Base-by-base conservation (phyloP, 35 echinoderm and acorn worm species). In the Ophioderma brevispina region DNA sequence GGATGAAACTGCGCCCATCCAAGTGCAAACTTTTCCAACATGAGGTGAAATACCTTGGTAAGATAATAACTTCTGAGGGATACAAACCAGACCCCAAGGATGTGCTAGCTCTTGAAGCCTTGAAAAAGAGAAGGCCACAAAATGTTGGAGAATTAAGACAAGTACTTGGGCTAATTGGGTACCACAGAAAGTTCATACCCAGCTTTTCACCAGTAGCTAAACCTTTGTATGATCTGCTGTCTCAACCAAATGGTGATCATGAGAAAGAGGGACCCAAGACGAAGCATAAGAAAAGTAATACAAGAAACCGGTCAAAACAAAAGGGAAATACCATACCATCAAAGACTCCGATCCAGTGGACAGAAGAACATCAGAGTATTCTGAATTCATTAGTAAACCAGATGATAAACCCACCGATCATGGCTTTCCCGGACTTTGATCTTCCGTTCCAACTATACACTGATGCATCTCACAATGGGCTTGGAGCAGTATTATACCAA, bases 1-100 rank as follows among this genome's bases (percentile, higher is more conserved):
- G 84, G 80, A n/a, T n/a, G n/a, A n/a, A 93, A 40, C 64, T 93
- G 0, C 79, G 82, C 32, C 91, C 91, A 76, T 38, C 31, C 10
- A 93, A 93, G 0, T 93, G 85, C 38, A 87, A 81, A 33, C 39
- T 93, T 1, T 89, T 93, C 86, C 79, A 93, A 38, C 25, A 77
- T 36, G 76, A 93, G 64, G 78, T 34, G 31, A 39, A 50, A 28
- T 89, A 89, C 87, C 31, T 89, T n/a, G 86, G 91, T 81, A 83
- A 37, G 49, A 90, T 94, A 1, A 40, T 94, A 3, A 90, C 92
- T 18, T 55, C 30, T 1, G 78, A 76, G 64, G 87, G 87, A 13
- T 86, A 94, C 37, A 13, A 49, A 40, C 39, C 75, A 40, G 88
- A 94, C 43, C 82, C 84, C 6, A 78, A 76, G 17, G 92, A 89